A percentile compares a stretch with the other conserved stretches of the same genome.
These are phyloP conservation scores for Megalurothrips usitatus DNA, from an alignment of 2,888 invertebrate species.

Conservation along the genomic window DNA sequence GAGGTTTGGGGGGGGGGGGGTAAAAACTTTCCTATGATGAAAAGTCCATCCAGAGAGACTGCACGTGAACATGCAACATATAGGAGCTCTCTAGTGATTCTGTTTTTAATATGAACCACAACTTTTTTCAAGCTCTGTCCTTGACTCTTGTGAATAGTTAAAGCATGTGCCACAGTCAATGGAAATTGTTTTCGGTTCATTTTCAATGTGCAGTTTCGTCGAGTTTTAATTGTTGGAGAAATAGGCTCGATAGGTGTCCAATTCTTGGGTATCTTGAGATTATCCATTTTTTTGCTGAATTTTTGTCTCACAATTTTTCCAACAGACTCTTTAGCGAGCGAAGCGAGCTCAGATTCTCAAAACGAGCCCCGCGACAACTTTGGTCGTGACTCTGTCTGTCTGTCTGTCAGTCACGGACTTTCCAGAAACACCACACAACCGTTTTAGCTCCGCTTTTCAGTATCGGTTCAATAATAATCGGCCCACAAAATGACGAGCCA, in stretches of 20 bases:
- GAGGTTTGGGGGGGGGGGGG: constrained; percentile 17
- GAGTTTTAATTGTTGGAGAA: background rate
- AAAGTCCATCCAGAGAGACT: constrained; percentile 27
- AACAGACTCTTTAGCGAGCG: background rate
- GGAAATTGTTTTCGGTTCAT: background rate
- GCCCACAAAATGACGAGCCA: too few relatives aligned
- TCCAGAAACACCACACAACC: too few relatives aligned
- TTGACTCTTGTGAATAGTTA: background rate
- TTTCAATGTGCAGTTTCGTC: background rate
- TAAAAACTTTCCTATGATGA: constrained; percentile 22
- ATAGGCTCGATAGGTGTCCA: background rate
- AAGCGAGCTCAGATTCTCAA: too few relatives aligned
- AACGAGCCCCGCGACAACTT: too few relatives aligned
- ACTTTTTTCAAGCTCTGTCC: background rate
- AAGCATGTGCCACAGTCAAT: background rate
- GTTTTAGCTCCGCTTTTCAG: too few relatives aligned
- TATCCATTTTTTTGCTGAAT: background rate
- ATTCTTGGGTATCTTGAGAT: background rate
- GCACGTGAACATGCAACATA: background rate
- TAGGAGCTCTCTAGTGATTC: background rate
- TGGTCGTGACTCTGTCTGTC: too few relatives aligned
- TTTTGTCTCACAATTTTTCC: background rate
- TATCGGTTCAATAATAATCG: too few relatives aligned
- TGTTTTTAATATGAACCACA: background rate
- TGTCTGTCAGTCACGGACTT: too few relatives aligned